phyloP scores from a whole-genome alignment of 2,888 invertebrate species.

The Meandrusa payeni region DNA sequence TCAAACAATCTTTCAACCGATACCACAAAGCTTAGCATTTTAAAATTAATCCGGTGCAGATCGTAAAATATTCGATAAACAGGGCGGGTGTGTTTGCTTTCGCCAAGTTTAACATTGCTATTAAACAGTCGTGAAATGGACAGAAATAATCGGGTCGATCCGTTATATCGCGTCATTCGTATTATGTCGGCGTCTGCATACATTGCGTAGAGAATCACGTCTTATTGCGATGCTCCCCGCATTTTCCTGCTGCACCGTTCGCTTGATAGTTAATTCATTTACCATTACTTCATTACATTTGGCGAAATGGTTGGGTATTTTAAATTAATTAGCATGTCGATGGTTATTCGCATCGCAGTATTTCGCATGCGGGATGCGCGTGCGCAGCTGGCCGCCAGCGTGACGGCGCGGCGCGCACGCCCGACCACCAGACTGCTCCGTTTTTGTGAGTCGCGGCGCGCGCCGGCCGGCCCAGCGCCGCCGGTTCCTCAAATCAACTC shows the following conservation, averaged over 20 bases:
- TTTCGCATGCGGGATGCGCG: constrained; percentile 33
- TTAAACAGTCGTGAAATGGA: constrained; percentile 80
- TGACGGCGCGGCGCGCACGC: constrained; percentile 40
- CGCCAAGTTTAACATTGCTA: constrained; percentile 78
- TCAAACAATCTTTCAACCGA: constrained; percentile 73
- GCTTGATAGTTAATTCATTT: constrained; percentile 59
- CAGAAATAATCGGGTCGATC: constrained; percentile 80
- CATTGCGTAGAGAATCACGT: constrained; percentile 43
- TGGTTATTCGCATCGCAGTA: constrained; percentile 29
- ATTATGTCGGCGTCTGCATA: constrained; percentile 66
- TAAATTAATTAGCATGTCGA: constrained; percentile 44
- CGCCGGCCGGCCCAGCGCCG: constrained; percentile 54
- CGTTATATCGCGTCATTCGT: constrained; percentile 77
- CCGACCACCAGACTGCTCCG: constrained; percentile 56
- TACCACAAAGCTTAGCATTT: constrained; percentile 73
- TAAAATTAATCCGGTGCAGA: constrained; percentile 73
- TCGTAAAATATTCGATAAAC: constrained; percentile 81
- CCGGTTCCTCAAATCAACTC: constrained; percentile 57
- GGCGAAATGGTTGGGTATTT: constrained; percentile 40
- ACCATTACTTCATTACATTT: constrained; percentile 46
- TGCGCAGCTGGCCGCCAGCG: not conserved
- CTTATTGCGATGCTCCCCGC: constrained; percentile 63
- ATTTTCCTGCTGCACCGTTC: constrained; percentile 60
- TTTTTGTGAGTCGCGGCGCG: constrained; percentile 73
- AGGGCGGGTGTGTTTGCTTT: constrained; percentile 77